Percentiles rank a stretch among this genome's conserved stretches.
Evolutionary conservation across 2,888 invertebrate species (phyloP).

Genomic region (Agonopterix subpropinquella): DNA sequence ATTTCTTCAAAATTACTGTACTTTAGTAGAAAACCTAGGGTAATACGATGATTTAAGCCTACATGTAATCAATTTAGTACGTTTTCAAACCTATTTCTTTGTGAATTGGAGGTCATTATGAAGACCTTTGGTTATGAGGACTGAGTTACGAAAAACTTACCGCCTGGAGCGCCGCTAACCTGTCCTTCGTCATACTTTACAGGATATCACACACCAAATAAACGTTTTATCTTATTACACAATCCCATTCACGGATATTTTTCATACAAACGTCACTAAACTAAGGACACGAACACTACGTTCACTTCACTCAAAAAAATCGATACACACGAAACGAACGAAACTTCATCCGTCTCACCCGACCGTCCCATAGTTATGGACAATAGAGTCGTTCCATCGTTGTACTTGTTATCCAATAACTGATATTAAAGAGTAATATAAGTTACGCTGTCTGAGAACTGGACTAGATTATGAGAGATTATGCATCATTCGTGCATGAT

Average conservation of each 20-base stretch:
- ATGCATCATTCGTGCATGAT: background rate
- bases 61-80: conserved; percentile 6
- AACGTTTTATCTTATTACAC: conserved; percentile 80
- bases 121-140: conserved; percentile 57
- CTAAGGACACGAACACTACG: conserved; percentile 83
- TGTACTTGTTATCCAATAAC: too few species aligned
- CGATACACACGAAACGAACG: conserved; percentile 83
- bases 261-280: conserved; percentile 83
- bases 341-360: conserved; percentile 75
- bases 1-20: background rate
- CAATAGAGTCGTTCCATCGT: too few species aligned
- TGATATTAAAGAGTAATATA: too few species aligned
- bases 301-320: conserved; percentile 83
- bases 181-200: conserved; percentile 94
- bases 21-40: background rate
- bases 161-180: conserved; percentile 97
- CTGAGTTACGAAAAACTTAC: conserved; percentile 76
- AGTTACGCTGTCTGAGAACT: background rate
- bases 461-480: too few species aligned
- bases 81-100: conserved; percentile 44
- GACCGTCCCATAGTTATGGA: conserved; percentile 6
- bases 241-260: conserved; percentile 87
- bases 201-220: conserved; percentile 80
- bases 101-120: conserved; percentile 60
- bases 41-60: background rate